A percentile compares a stretch with the other conserved stretches of the same genome.
phyloP scores from a whole-genome alignment of 2,888 invertebrate genomes.

The Ceratothoa steindachneri region DNA sequence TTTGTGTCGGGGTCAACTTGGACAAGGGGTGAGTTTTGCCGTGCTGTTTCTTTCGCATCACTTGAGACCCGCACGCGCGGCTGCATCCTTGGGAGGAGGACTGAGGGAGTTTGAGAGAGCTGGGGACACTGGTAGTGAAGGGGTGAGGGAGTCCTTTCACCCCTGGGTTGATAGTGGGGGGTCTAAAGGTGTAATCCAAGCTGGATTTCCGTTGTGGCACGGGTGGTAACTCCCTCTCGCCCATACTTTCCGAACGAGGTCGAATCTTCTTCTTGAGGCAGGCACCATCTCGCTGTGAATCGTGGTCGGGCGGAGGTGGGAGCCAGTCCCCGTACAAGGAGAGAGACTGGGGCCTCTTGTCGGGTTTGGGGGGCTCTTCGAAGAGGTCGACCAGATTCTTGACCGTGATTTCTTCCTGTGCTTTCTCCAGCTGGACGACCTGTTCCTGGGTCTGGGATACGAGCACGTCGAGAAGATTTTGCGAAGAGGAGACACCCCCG shows the following conservation, averaged over 20 bases:
- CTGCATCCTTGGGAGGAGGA: background rate
- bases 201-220: conserved; percentile 53
- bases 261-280: conserved; percentile 22
- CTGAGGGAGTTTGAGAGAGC: background rate
- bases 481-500: background rate
- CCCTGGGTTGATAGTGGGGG: background rate
- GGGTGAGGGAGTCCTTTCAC: background rate
- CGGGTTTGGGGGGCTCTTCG: conserved; percentile 32
- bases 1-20: conserved; percentile 18
- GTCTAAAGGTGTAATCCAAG: conserved; percentile 49
- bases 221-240: conserved; percentile 53
- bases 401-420: conserved; percentile 37
- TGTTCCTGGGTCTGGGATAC: conserved; percentile 25
- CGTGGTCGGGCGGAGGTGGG: conserved; percentile 8
- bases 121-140: background rate
- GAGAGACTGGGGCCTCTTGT: background rate
- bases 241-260: conserved; percentile 36
- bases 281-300: no score
- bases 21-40: conserved; percentile 44
- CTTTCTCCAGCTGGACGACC: conserved; percentile 17
- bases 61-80: conserved; percentile 20
- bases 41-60: conserved; percentile 40
- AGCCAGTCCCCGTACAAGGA: background rate
- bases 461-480: conserved; percentile 28
- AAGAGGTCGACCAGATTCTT: conserved; percentile 43